Conservation (phyloP, 2,113 vertebrate species). For the Casuarius casuarius region DNA sequence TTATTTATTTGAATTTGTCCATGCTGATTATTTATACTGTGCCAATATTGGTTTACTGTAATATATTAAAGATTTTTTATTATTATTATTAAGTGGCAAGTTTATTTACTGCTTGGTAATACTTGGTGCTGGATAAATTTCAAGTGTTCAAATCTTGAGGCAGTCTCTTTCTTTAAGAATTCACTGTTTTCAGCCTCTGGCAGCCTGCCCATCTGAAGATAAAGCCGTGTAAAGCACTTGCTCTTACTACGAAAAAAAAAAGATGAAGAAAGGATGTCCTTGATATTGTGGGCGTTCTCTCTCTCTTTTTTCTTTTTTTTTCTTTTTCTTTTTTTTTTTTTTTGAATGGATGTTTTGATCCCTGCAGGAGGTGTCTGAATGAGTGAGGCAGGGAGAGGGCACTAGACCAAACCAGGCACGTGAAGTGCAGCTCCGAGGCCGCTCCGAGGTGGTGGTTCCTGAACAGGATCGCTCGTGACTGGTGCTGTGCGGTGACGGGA, state of each 20-base stretch:
- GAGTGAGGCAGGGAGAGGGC: not conserved
- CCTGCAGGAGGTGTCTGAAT: not conserved
- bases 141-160: rapidly evolving
- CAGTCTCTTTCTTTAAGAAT: not conserved
- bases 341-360: not conserved
- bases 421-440: not conserved
- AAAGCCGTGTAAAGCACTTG: not conserved
- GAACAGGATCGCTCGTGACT: not conserved
- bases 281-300: too few species aligned
- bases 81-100: not conserved
- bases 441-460: not conserved
- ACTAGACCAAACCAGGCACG: not conserved
- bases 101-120: not conserved
- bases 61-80: conserved; percentile 40
- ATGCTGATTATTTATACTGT: not conserved
- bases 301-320: too few species aligned
- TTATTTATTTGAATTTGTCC: conserved; percentile 20
- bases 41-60: not conserved
- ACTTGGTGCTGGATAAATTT: rapidly evolving
- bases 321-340: too few species aligned
- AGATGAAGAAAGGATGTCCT: too few species aligned
- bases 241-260: too few species aligned
- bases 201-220: not conserved
- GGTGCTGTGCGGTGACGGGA: not conserved
- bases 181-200: not conserved